Conservation (phyloP, 2,888 invertebrate genomes). For the Matsumyia berberina region DNA sequence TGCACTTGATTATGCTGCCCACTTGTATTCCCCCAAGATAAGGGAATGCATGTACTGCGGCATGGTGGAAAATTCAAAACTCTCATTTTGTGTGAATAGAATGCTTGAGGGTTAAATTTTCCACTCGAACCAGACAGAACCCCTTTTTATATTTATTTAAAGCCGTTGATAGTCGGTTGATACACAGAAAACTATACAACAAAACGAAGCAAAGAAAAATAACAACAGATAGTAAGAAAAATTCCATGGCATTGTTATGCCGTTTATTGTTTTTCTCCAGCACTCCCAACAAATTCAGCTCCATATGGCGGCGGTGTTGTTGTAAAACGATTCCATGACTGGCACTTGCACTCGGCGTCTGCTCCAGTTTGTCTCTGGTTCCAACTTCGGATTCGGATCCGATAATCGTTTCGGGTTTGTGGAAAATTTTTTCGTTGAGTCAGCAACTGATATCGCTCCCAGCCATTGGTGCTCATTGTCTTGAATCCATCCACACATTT, state of each 20-base stretch:
- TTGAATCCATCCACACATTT: not conserved
- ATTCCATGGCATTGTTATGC: conserved; percentile 19
- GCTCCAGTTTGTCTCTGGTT: conserved; percentile 49
- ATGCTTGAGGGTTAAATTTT: too few relatives aligned
- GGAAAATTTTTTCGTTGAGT: conserved; percentile 65
- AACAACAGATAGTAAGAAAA: conserved; percentile 10
- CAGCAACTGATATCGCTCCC: conserved; percentile 33
- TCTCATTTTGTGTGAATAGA: too few relatives aligned
- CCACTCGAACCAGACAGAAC: too few relatives aligned
- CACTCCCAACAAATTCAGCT: not conserved
- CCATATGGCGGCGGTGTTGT: not conserved
- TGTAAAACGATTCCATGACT: conserved; percentile 18
- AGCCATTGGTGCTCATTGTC: conserved; percentile 13
- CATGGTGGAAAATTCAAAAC: too few relatives aligned
- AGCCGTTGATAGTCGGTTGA: not conserved
- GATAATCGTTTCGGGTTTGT: conserved; percentile 42
- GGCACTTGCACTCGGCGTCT: conserved; percentile 23
- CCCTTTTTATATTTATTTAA: not conserved
- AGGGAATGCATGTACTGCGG: too few relatives aligned
- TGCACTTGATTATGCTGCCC: too few relatives aligned
- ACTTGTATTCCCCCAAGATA: too few relatives aligned
- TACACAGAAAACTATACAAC: not conserved
- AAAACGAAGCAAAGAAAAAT: conserved; percentile 10
- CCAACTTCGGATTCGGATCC: conserved; percentile 28
- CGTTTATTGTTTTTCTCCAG: not conserved